Percentiles rank a stretch among this genome's conserved stretches.
Evolutionary conservation across 2,113 vertebrate species (phyloP).

Genomic region (Lampris incognitus): DNA sequence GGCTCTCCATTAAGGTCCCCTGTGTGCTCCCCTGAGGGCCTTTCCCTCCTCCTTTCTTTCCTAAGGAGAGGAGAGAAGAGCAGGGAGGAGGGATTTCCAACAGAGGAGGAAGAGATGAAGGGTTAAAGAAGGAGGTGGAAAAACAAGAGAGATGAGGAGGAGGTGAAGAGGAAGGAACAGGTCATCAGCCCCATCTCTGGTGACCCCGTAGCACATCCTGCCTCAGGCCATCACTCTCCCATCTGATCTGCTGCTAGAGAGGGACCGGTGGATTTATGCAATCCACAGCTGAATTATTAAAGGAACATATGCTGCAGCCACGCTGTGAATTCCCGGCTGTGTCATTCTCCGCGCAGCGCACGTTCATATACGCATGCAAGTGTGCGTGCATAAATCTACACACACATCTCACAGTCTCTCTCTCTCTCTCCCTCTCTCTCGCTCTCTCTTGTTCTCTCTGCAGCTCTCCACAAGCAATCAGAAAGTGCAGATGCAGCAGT

Average conservation of each 20-base stretch:
- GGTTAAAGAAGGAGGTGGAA: background rate
- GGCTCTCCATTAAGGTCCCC: conserved; percentile 29
- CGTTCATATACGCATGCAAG: conserved; percentile 17
- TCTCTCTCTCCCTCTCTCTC: no score
- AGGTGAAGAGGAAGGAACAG: background rate
- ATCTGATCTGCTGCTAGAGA: conserved; percentile 47
- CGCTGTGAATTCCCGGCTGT: conserved; percentile 42
- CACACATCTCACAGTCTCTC: background rate
- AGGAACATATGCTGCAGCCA: conserved; percentile 78
- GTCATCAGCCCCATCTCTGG: conserved; percentile 30
- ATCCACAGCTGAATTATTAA: conserved; percentile 81
- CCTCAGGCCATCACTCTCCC: conserved; percentile 56
- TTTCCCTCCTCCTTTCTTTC: conserved; percentile 16
- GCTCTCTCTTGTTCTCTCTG: background rate
- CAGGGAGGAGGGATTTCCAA: background rate
- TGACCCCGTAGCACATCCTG: conserved; percentile 34
- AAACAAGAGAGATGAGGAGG: background rate
- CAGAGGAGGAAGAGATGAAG: background rate
- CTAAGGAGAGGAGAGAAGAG: conserved; percentile 12
- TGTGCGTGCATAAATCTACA: background rate
- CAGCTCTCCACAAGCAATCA: conserved; percentile 16
- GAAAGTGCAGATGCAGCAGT: conserved; percentile 32
- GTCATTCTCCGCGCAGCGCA: conserved; percentile 50
- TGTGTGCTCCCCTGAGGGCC: background rate
- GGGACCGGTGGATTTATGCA: conserved; percentile 66